Evolutionary conservation across 2,797 vertebrate genomes (phyloP).

Genomic region (Cichlasoma orientale): DNA sequence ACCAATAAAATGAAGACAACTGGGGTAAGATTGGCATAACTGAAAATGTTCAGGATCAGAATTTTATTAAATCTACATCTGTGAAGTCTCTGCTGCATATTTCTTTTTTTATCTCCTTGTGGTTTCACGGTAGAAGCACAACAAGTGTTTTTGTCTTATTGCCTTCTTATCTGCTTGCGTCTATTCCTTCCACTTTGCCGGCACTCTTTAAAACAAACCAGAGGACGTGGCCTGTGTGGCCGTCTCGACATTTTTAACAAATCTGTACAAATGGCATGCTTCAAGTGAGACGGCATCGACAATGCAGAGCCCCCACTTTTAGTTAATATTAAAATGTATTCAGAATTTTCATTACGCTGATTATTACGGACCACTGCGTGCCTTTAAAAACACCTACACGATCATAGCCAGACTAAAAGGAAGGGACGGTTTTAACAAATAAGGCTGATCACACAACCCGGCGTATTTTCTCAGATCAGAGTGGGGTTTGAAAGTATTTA

Average conservation of each 20-base stretch:
- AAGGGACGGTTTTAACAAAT: background rate
- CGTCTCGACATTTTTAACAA: background rate
- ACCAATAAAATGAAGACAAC: conserved; percentile 40
- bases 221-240: background rate
- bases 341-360: conserved; percentile 30
- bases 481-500: background rate
- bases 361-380: conserved; percentile 1
- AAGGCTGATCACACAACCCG: background rate
- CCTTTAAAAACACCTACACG: conserved; percentile 35
- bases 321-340: conserved; percentile 27
- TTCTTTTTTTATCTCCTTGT: background rate
- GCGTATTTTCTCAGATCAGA: background rate
- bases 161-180: background rate
- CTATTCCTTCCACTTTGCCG: background rate
- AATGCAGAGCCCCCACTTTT: background rate
- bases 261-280: background rate
- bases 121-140: background rate
- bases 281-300: background rate
- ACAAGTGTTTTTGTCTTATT: background rate
- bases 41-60: conserved; percentile 8
- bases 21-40: conserved; percentile 12
- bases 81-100: conserved; percentile 18
- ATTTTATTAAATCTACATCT: conserved; percentile 57
- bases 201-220: background rate
- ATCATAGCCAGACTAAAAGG: conserved; percentile 18